A percentile compares a stretch with the other conserved stretches of the same genome.
phyloP scores from a whole-genome alignment of 64 coral and sea anemone species.

The Dendrophyllia cribrosa region DNA sequence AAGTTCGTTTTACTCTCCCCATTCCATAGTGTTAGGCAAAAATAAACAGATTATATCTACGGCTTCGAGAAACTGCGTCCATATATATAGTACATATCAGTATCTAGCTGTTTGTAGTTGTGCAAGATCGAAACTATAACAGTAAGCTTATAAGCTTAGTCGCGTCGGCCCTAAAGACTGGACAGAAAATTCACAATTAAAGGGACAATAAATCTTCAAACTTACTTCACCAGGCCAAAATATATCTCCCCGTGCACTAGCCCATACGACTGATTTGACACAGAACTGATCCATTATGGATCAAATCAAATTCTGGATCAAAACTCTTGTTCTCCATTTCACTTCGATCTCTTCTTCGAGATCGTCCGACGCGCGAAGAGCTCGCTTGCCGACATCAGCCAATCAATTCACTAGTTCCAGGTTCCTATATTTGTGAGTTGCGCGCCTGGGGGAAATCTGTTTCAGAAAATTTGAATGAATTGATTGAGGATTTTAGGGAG shows the following conservation, averaged over 20 bases:
- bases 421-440: not conserved
- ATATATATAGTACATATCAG: no score
- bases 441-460: not conserved
- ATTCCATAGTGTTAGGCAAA: no score
- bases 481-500: not conserved
- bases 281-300: slow-evolving; percentile 37
- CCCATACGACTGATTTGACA: slow-evolving; percentile 70
- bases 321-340: not conserved
- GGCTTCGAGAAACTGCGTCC: no score
- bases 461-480: not conserved
- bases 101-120: no score
- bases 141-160: no score
- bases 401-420: slow-evolving; percentile 43
- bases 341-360: not conserved
- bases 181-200: not conserved
- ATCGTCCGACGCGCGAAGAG: not conserved
- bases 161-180: no score
- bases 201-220: not conserved
- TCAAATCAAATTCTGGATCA: not conserved
- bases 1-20: no score
- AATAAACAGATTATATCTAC: no score
- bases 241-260: slow-evolving; percentile 61
- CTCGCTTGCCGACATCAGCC: not conserved
- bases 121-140: no score
- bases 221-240: slow-evolving; percentile 85